Conservation (phyloP, 2,113 vertebrate species). For the Pteruthius melanotis region DNA sequence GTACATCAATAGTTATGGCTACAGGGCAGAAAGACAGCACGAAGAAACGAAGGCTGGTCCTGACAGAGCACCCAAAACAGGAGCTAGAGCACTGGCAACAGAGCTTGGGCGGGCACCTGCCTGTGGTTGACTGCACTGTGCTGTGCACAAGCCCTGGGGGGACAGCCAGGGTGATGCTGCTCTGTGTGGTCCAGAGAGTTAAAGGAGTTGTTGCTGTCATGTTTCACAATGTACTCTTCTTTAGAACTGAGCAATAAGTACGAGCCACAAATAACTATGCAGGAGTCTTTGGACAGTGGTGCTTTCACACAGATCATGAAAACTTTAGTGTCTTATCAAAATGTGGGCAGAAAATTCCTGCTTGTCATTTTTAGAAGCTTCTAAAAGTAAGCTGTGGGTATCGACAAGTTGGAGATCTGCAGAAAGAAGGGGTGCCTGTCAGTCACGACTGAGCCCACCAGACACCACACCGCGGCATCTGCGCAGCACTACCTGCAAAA, state of each 20-base stretch:
- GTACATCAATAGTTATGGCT: background rate
- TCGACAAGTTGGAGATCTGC: background rate
- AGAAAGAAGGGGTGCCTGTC: background rate
- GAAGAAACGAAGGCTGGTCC: background rate
- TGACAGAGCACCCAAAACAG: background rate
- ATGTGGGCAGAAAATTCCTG: fast-evolving
- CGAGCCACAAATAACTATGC: fast-evolving
- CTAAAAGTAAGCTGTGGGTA: background rate
- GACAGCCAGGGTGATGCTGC: background rate
- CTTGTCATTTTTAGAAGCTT: background rate
- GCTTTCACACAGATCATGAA: background rate
- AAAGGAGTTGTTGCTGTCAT: background rate
- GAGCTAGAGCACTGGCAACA: background rate
- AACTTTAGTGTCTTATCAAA: background rate
- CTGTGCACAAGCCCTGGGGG: fast-evolving
- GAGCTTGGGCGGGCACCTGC: background rate
- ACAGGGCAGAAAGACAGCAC: background rate
- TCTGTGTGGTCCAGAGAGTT: background rate
- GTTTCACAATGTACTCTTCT: background rate
- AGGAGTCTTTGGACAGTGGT: background rate
- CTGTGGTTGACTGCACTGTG: background rate
- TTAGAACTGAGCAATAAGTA: background rate
- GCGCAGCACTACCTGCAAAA: background rate
- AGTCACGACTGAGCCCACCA: background rate
- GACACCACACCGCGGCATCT: background rate